Base-by-base conservation (phyloP, 23 tunicate genomes). In the Trididemnum clinides region DNA sequence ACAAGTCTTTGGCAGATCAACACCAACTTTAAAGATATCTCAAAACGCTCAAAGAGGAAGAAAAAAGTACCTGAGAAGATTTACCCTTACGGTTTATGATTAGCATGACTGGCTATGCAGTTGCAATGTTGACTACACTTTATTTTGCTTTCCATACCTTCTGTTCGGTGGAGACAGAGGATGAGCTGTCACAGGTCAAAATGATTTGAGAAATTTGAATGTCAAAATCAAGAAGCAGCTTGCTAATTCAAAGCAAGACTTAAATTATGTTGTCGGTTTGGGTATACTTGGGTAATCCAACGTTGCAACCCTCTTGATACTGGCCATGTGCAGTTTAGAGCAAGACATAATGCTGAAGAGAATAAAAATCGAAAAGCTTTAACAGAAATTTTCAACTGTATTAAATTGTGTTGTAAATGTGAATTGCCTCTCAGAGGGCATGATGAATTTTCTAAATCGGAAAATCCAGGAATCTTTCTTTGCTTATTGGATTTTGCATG, bases 91-190 rank as follows among this genome's bases (percentile, higher is more conserved):
- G 6, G n/a, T 62, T 62, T 62, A 62, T 62, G 69, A 19, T 20
- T 5, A 62, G 25, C 27, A 62, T 15, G 49, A 33, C 1, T 72
- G 79, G 51, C 51, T 72, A 20, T 72, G 38, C n/a, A 51, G 79
- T n/a, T 72, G 79, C 49, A 29, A n/a, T 33, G 79, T 33, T 1
- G 22, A 33, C 28, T 33, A 72, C 34, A 51, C 79, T 23, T 29
- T 72, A 33, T 72, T 72, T 33, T 72, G 79, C 6, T 72, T 72
- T 35, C 79, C 50, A 6, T 72, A 51, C 30, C 20, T 72, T 29
- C 51, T 72, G 79, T 72, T 72, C 34, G 79, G 79, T 23, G 73
- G 31, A 1, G 31, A 65, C 3, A 32, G 1, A 65, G 31, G 33
- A 26, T 65, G 29, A 33, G 28, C 73, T 26, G 33, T 27, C 33